Conservation (phyloP, 2,888 invertebrate genomes). For the Xestia ashworthii region DNA sequence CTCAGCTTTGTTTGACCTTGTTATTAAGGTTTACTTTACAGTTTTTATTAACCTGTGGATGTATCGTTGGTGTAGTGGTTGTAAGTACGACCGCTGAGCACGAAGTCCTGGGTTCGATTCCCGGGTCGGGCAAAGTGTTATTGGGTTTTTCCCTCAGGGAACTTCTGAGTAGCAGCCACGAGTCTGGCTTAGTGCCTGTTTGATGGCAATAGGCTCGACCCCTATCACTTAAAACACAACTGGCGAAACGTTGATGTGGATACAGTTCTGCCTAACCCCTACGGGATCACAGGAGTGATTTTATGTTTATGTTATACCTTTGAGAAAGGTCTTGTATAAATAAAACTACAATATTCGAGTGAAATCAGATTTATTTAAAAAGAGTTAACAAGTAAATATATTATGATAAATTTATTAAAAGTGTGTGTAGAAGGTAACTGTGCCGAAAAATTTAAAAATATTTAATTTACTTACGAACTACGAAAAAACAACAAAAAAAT, state of each 20-base stretch:
- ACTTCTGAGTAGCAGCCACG: background rate
- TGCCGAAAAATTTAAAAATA: slow-evolving; percentile 12
- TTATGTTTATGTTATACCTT: background rate
- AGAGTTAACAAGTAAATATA: slow-evolving; percentile 42
- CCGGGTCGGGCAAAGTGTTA: background rate
- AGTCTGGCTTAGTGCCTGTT: background rate
- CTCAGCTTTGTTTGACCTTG: too few relatives aligned
- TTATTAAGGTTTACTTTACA: too few relatives aligned
- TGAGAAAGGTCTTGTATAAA: background rate
- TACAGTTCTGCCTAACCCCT: background rate
- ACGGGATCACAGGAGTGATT: background rate
- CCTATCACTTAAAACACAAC: background rate
- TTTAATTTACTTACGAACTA: slow-evolving; percentile 8
- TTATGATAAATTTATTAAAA: slow-evolving; percentile 34
- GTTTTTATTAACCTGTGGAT: too few relatives aligned
- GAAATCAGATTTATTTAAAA: slow-evolving; percentile 51
- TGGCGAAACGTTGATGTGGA: background rate
- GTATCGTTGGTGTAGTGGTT: too few relatives aligned
- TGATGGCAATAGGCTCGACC: background rate
- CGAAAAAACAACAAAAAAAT: slow-evolving; percentile 63
- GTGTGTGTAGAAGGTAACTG: slow-evolving; percentile 3
- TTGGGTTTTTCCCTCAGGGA: background rate
- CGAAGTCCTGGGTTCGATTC: too few relatives aligned
- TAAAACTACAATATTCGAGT: slow-evolving; percentile 30
- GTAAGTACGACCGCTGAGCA: too few relatives aligned